Conservation (phyloP, 2,797 vertebrate genomes). For the Urocyon cinereoargenteus region DNA sequence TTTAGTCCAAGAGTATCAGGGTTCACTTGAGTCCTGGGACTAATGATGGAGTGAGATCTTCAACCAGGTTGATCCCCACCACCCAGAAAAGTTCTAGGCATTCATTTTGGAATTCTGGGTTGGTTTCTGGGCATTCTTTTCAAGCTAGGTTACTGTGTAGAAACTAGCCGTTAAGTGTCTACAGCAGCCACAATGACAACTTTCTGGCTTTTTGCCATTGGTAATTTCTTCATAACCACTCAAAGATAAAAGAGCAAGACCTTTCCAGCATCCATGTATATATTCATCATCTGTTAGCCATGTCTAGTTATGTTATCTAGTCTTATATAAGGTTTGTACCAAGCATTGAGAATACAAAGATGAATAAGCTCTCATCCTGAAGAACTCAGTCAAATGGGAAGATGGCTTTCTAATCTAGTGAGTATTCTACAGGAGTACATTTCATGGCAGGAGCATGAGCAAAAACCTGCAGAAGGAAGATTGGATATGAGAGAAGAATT, state of each 20-base stretch:
- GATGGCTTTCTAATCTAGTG: background rate
- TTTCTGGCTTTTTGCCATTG: background rate
- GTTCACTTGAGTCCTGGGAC: background rate
- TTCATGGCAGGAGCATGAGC: background rate
- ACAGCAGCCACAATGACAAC: background rate
- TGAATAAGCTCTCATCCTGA: background rate
- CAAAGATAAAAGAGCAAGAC: background rate
- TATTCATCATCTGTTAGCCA: background rate
- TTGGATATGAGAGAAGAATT: background rate
- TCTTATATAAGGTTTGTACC: background rate
- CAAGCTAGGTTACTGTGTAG: background rate
- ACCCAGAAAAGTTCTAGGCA: background rate
- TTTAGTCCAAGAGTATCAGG: background rate
- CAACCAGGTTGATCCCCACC: background rate
- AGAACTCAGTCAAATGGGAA: background rate
- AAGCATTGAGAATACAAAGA: background rate
- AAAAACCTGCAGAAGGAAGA: background rate
- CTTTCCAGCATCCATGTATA: background rate
- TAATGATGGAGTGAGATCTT: background rate
- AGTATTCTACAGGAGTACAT: background rate
- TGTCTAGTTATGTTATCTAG: background rate
- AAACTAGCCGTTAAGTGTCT: background rate
- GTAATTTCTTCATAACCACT: constrained; percentile 21
- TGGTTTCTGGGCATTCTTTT: constrained; percentile 21
- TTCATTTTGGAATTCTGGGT: background rate